Base-by-base conservation (phyloP, 2,113 vertebrate species). In the Toxotes jaculatrix region DNA sequence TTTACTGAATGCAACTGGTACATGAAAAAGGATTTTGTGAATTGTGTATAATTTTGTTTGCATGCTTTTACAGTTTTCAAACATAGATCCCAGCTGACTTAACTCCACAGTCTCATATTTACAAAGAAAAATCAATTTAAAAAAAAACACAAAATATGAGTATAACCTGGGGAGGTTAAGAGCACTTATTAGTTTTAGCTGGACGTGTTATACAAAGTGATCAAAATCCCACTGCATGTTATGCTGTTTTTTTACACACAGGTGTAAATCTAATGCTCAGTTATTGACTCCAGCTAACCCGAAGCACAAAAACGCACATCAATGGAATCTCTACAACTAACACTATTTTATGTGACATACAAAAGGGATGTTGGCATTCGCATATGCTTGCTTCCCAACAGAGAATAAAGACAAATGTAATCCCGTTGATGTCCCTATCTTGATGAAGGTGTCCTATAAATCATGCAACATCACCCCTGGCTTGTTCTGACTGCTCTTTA, bases 371-470 rank as follows among this genome's bases (percentile, higher is more conserved):
- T 75, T 78, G 51, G 43, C 64, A 69, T 73, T 79, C 7, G 4
- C 64, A 84, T 57, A 57, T 61, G 49, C 72, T 47, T 56, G 19
- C n/a, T 82, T 60, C 87, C 65, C 74, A 76, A 49, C 61, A 42
- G 65, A 75, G 83, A 90, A 83, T 81, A 83, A 78, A 85, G 82
- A 82, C 40, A 82, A 85, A 79, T 82, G 81, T 77, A 83, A 90
- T 85, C 59, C 49, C 66, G 68, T 75, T 83, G 82, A 89, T 86
- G 87, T 87, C 56, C 65, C 67, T 61, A 71, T 90, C 70, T 74
- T 32, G 81, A 91, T 87, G 56, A 87, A 88, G 81, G 76, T 81
- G 85, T 83, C 66, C 71, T 42, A 92, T 94, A 89, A 92, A 93
- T 91, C 88, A 91, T 88, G 77, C 77, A 88, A 38, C 78, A 86